Percentiles rank a stretch among this genome's conserved stretches.
phyloP scores from a whole-genome alignment of 1,140 invertebrate genomes.

The Formica exsecta region DNA sequence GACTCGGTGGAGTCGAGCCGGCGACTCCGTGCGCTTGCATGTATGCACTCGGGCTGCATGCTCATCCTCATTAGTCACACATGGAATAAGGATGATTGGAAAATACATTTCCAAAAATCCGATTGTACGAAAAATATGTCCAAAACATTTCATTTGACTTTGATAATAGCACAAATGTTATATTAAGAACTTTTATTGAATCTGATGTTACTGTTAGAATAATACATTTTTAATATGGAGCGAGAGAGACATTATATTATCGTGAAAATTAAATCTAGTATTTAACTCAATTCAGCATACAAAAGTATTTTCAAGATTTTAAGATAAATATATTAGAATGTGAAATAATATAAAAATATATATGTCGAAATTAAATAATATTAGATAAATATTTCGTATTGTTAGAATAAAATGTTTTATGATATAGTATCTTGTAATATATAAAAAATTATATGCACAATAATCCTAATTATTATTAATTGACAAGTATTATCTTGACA shows the following conservation, averaged over 20 bases:
- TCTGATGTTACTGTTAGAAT: no score
- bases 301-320: background rate
- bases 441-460: no score
- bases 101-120: conserved; percentile 1
- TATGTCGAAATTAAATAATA: no score
- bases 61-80: conserved; percentile 33
- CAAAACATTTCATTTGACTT: background rate
- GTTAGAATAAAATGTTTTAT: no score
- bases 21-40: conserved; percentile 13
- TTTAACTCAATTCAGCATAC: background rate
- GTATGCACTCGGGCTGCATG: conserved; percentile 17
- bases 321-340: background rate
- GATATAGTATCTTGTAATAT: no score
- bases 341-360: no score
- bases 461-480: no score
- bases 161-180: background rate
- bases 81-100: background rate
- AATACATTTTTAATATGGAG: background rate
- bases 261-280: background rate
- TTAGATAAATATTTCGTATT: no score
- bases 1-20: conserved; percentile 34
- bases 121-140: background rate
- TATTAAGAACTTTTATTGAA: background rate
- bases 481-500: no score
- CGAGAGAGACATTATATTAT: background rate